Conservation (phyloP, 1,140 invertebrate species). For the Ylistrum balloti region DNA sequence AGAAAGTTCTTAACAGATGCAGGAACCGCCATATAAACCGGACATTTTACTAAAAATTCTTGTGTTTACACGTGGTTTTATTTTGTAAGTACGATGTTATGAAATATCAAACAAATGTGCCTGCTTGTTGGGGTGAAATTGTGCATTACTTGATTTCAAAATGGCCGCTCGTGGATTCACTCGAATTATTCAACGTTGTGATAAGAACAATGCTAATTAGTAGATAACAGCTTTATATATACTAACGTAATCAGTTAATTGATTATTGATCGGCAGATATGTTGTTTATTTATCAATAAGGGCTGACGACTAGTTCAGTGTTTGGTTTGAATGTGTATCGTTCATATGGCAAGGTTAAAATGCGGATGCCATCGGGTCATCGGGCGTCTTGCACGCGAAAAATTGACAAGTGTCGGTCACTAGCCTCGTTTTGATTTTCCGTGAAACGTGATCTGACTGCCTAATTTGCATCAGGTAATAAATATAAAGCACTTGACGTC, state of each 20-base stretch:
- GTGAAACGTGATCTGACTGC: constrained; percentile 42
- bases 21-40: background rate
- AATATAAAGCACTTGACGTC: constrained; percentile 43
- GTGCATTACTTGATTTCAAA: constrained; percentile 12
- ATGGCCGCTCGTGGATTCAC: constrained; percentile 36
- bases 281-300: background rate
- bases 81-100: background rate
- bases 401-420: constrained; percentile 48
- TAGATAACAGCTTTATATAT: background rate
- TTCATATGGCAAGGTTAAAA: constrained; percentile 38
- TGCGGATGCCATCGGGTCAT: constrained; percentile 48
- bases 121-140: background rate
- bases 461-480: constrained; percentile 49
- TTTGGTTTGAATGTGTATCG: background rate
- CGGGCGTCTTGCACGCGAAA: constrained; percentile 46
- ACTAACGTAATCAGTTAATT: constrained; percentile 40
- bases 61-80: constrained; percentile 10
- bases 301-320: background rate
- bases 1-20: background rate
- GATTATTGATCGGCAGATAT: background rate
- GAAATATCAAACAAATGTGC: background rate
- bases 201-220: constrained; percentile 40
- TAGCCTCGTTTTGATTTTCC: constrained; percentile 49
- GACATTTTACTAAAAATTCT: background rate
- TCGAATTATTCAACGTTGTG: constrained; percentile 39